Conservation (phyloP, 1,140 invertebrate species). For the Drosophila truncata region DNA sequence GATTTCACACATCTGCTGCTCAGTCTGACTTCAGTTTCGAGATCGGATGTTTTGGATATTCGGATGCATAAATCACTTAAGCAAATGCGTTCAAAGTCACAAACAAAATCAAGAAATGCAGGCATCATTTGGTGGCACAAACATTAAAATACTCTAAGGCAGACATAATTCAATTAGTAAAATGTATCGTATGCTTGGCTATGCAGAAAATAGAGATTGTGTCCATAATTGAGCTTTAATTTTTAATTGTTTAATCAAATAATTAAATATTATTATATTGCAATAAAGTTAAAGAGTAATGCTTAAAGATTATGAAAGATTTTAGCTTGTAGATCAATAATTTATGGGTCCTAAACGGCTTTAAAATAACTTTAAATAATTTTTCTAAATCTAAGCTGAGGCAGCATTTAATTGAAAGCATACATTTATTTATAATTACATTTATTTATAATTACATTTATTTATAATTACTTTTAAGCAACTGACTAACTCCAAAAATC, state of each 20-base stretch:
- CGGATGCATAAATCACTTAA: conserved; percentile 66
- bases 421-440: too few relatives aligned
- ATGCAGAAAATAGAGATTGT: neutral
- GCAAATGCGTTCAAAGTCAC: conserved; percentile 76
- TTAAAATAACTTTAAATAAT: neutral
- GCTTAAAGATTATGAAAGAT: neutral
- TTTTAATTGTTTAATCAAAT: neutral
- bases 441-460: too few relatives aligned
- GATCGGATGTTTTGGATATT: conserved; percentile 17
- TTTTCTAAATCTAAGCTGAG: neutral
- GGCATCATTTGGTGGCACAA: neutral
- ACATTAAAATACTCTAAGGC: conserved; percentile 9
- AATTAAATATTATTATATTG: neutral
- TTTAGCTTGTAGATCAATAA: too few relatives aligned
- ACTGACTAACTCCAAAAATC: neutral
- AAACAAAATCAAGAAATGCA: conserved; percentile 35
- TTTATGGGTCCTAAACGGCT: too few relatives aligned
- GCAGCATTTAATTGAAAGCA: too few relatives aligned
- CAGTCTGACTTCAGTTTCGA: conserved; percentile 31
- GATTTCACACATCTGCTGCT: conserved; percentile 60
- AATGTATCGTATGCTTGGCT: conserved; percentile 1
- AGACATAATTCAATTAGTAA: neutral
- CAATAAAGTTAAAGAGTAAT: neutral
- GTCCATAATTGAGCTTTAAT: neutral
- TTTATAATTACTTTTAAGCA: neutral